phyloP scores from a whole-genome alignment of 2,797 vertebrate genomes.

The Epinephelus awoara region DNA sequence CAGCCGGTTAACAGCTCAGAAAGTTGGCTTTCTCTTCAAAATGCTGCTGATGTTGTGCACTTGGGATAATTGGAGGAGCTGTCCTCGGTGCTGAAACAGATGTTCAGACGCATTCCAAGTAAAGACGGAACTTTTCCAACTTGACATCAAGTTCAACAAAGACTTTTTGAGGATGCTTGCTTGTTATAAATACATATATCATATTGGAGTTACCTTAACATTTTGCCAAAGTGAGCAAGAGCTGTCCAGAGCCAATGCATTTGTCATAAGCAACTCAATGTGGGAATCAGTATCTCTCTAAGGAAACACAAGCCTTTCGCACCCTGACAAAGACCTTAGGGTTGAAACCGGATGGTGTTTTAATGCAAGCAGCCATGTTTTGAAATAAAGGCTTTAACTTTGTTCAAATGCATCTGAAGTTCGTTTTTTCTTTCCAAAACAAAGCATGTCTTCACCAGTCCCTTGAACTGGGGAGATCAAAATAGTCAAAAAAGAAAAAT shows the following conservation, averaged over 20 bases:
- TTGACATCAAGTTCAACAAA: background rate
- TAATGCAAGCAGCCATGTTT: too few species aligned
- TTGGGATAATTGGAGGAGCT: slow-evolving; percentile 49
- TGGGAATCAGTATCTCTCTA: too few species aligned
- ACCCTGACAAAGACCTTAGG: too few species aligned
- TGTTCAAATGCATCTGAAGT: too few species aligned
- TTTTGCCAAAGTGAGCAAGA: background rate
- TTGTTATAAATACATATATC: background rate
- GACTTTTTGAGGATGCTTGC: background rate
- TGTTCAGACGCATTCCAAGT: background rate
- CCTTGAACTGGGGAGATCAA: background rate
- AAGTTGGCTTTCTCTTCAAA: background rate
- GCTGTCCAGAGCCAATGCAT: background rate
- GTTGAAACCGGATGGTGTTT: too few species aligned
- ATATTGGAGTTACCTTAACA: background rate
- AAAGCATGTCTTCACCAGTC: background rate
- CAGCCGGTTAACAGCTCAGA: background rate
- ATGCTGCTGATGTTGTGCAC: background rate
- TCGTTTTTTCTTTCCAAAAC: too few species aligned
- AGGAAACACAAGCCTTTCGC: too few species aligned
- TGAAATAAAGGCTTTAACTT: too few species aligned
- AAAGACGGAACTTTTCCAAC: background rate
- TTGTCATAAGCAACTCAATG: too few species aligned
- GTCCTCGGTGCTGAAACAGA: slow-evolving; percentile 78
- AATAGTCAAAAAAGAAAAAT: too few species aligned